Percentiles rank a stretch among this genome's conserved stretches.
These are phyloP conservation scores for Lemur catta DNA, from an alignment of 2,797 vertebrate species.

Conservation along the genomic window DNA sequence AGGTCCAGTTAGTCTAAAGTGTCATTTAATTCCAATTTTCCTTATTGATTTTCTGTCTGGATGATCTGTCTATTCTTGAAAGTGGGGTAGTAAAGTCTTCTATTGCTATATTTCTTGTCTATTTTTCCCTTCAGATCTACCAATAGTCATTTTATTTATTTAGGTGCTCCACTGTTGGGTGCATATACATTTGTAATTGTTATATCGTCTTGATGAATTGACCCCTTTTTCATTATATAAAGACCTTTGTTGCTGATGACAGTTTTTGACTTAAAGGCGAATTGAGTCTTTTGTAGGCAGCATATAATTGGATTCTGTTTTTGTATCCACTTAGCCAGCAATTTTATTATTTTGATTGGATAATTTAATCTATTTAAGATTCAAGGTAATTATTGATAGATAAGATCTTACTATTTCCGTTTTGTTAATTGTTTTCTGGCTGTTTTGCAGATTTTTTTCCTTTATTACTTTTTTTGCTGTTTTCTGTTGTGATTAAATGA, in stretches of 20 bases:
- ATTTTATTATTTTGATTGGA: neutral
- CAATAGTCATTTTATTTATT: neutral
- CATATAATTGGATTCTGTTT: neutral
- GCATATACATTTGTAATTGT: neutral
- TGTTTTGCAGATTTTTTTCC: neutral
- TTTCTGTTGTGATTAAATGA: neutral
- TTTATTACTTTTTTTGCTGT: neutral
- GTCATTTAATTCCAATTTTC: neutral
- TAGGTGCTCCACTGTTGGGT: neutral
- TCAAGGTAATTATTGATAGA: neutral
- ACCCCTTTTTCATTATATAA: neutral
- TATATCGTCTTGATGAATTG: neutral
- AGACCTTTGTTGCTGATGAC: neutral
- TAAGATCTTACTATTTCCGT: neutral
- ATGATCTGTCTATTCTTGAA: neutral
- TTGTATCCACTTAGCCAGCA: neutral
- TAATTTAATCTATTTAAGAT: neutral
- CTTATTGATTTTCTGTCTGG: neutral
- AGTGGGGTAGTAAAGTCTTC: neutral
- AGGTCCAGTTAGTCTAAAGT: neutral
- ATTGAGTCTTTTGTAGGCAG: neutral
- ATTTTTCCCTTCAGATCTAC: neutral
- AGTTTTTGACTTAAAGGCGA: neutral
- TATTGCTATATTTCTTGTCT: neutral
- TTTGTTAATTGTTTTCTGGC: neutral